These are phyloP conservation scores for Osmoderma eremita DNA, from an alignment of 2,888 invertebrate species.

Conservation along the genomic window DNA sequence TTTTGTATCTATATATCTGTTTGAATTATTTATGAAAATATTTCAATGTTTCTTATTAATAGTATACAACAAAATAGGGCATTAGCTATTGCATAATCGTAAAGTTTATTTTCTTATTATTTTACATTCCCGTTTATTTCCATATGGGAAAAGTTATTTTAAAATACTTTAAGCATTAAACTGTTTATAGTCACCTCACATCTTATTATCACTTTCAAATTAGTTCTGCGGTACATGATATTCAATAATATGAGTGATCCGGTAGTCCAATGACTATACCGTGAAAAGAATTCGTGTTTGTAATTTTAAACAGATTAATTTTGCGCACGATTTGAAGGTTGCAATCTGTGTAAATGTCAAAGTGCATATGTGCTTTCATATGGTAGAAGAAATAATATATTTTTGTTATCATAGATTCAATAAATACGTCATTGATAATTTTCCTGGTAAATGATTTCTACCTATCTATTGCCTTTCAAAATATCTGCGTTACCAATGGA, in stretches of 20 bases:
- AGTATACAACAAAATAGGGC: no score
- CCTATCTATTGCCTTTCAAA: neutral
- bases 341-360: slow-evolving; percentile 19
- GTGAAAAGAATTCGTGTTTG: slow-evolving; percentile 16
- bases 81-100: no score
- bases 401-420: no score
- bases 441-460: no score
- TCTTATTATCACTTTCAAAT: slow-evolving; percentile 14
- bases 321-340: slow-evolving; percentile 15
- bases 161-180: no score
- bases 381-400: neutral
- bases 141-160: no score
- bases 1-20: no score
- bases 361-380: neutral
- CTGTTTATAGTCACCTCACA: slow-evolving; percentile 15
- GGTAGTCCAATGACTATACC: slow-evolving; percentile 8
- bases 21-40: no score
- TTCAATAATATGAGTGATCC: neutral
- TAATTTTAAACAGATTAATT: slow-evolving; percentile 27
- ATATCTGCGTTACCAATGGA: neutral
- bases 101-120: no score
- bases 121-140: no score
- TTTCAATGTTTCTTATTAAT: no score
- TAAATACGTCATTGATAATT: no score
- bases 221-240: slow-evolving; percentile 20